A percentile compares a stretch with the other conserved stretches of the same genome.
These are phyloP conservation scores for Thereva unica DNA, from an alignment of 2,888 invertebrate species.

Conservation along the genomic window DNA sequence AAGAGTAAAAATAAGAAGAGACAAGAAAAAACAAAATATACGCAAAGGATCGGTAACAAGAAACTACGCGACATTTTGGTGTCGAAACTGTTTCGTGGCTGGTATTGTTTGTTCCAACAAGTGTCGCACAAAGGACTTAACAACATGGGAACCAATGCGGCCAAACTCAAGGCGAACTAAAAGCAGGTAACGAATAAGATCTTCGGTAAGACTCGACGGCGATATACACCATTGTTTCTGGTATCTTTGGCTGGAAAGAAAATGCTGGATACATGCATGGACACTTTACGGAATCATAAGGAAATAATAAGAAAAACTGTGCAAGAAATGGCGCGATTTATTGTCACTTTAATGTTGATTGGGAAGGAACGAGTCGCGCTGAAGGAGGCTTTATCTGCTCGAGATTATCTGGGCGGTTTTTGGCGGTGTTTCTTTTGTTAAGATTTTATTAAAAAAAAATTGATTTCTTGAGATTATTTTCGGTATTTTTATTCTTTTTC, in stretches of 20 bases:
- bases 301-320: constrained; percentile 22
- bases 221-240: constrained; percentile 21
- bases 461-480: no score
- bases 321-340: constrained; percentile 23
- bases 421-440: no score
- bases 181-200: constrained; percentile 10
- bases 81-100: constrained; percentile 39
- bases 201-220: background rate
- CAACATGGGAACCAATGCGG: constrained; percentile 11
- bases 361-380: background rate
- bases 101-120: constrained; percentile 41
- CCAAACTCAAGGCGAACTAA: background rate
- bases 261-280: background rate
- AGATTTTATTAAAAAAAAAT: no score
- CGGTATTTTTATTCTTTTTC: no score
- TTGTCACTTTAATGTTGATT: constrained; percentile 28
- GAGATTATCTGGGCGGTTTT: no score
- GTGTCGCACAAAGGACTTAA: constrained; percentile 39
- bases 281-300: constrained; percentile 15
- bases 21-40: background rate
- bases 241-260: background rate
- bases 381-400: no score
- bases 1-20: constrained; percentile 18
- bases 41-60: constrained; percentile 3
- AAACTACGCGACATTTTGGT: constrained; percentile 36